phyloP scores from a whole-genome alignment of 2,888 invertebrate genomes.

The Isoperla grammatica region DNA sequence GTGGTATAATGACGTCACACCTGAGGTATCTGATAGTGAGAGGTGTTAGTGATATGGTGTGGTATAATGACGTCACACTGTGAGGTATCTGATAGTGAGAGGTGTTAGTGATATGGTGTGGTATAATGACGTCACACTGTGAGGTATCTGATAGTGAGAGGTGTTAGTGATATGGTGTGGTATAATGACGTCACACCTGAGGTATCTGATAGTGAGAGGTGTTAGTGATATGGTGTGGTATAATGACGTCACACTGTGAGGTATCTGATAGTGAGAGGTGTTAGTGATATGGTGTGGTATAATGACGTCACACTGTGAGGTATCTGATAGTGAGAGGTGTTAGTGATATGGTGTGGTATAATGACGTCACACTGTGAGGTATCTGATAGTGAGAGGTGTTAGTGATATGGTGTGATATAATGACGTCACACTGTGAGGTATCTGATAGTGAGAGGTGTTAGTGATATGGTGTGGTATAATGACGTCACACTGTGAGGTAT shows the following conservation, averaged over 20 bases:
- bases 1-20: slow-evolving; percentile 15
- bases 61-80: too few relatives aligned
- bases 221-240: slow-evolving; percentile 11
- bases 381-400: too few relatives aligned
- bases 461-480: slow-evolving; percentile 14
- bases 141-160: too few relatives aligned
- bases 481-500: slow-evolving; percentile 14
- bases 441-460: neutral
- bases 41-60: slow-evolving; percentile 8
- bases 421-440: too few relatives aligned
- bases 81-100: neutral
- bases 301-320: too few relatives aligned
- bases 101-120: slow-evolving; percentile 11
- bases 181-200: too few relatives aligned
- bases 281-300: slow-evolving; percentile 1
- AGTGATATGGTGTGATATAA: neutral
- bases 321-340: neutral
- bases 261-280: too few relatives aligned
- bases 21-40: too few relatives aligned
- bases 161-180: slow-evolving; percentile 5
- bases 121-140: slow-evolving; percentile 13
- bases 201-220: neutral
- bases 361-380: slow-evolving; percentile 15
- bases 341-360: slow-evolving; percentile 13
- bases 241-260: slow-evolving; percentile 16